Base-by-base conservation (phyloP, 1,140 invertebrate species). In the Heliconius melpomene region DNA sequence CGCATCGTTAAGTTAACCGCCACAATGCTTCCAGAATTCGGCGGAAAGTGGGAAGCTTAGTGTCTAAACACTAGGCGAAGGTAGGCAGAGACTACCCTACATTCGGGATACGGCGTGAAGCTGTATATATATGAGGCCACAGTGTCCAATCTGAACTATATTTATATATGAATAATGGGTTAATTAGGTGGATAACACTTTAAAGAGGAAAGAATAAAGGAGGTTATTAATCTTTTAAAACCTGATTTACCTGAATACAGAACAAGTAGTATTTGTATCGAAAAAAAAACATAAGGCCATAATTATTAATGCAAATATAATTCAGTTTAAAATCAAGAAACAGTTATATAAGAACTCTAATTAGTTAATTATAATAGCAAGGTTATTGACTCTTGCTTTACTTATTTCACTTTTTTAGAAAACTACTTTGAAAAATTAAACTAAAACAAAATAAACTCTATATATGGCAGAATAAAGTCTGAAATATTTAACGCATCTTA, bases 291-390 rank as follows among this genome's bases (percentile, higher is more conserved):
- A 11, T 26, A 66, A 26, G 26, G 1, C 9, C 60, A 26, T 66
- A 66, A 16, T 66, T 8, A 66, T 26, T 66, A 66, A 66, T 66
- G 60, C 60, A 26, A 66, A 66, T 66, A 29, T 66, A 0, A 66
- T 26, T 66, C 60, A 29, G 60, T 66, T 26, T 11, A 66, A 29
- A 66, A 66, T 66, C 0, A 66, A 66, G 26, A 66, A 66, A 66
- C 60, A 66, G 60, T 66, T 66, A 66, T 66, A 66, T 66, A 66
- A 66, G 54, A 60, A 11, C 3, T 29, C 60, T 66, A 66, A 66
- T 66, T 29, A 66, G 60, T 66, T 29, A 5, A 2, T 66, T 66
- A 66, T 26, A 52, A 52, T 52, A 6, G 26, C 3, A 29, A 66
- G 60, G 60, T 66, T 66, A 29, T 66, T 66, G 60, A 66, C 60